Percentiles rank a stretch among this genome's conserved stretches.
phyloP scores from a whole-genome alignment of 1,140 invertebrate genomes.

The Trichogramma pretiosum region DNA sequence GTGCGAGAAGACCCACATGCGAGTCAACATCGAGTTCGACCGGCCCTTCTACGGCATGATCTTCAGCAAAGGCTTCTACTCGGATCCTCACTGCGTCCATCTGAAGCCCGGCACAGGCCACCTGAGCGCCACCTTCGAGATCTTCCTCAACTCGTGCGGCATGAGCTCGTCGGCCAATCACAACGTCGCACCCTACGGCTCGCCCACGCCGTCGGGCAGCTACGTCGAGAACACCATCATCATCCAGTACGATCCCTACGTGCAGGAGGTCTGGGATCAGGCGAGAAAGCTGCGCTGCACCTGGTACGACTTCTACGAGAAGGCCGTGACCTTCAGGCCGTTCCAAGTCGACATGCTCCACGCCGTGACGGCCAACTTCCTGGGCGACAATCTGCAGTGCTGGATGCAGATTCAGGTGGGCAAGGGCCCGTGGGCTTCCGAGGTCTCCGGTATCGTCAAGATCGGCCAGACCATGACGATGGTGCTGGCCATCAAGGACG shows the following conservation, averaged over 20 bases:
- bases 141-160: slow-evolving; percentile 83
- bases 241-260: slow-evolving; percentile 89
- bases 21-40: slow-evolving; percentile 90
- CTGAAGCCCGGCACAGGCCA: slow-evolving; percentile 82
- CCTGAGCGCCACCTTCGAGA: slow-evolving; percentile 82
- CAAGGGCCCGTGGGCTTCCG: slow-evolving; percentile 88
- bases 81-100: slow-evolving; percentile 83
- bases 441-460: slow-evolving; percentile 89
- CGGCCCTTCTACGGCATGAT: slow-evolving; percentile 93
- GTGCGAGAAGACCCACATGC: slow-evolving; percentile 92
- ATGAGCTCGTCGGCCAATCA: slow-evolving; percentile 82
- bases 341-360: slow-evolving; percentile 92
- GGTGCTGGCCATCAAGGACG: slow-evolving; percentile 90
- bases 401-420: slow-evolving; percentile 96
- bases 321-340: slow-evolving; percentile 84
- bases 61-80: slow-evolving; percentile 88
- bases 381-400: slow-evolving; percentile 88
- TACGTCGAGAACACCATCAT: slow-evolving; percentile 94
- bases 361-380: slow-evolving; percentile 87
- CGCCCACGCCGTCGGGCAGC: slow-evolving; percentile 79
- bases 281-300: slow-evolving; percentile 80
- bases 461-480: slow-evolving; percentile 95
- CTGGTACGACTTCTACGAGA: slow-evolving; percentile 93
- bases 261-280: slow-evolving; percentile 85
- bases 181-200: slow-evolving; percentile 65